A percentile compares a stretch with the other conserved stretches of the same genome.
Evolutionary conservation across 1,140 invertebrate genomes (phyloP).

Genomic region (Colletes gigas): DNA sequence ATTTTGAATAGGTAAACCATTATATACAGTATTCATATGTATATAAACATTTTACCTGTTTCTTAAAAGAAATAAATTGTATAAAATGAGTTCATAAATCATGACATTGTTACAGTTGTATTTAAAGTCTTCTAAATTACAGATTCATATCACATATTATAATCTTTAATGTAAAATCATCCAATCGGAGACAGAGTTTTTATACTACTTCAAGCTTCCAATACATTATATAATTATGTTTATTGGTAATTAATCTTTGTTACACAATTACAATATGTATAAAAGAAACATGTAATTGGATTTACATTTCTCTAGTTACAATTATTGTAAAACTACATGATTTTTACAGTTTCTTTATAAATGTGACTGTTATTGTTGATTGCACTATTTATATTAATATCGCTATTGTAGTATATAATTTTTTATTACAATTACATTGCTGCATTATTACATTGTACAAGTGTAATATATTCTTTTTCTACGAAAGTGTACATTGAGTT

Average conservation of each 20-base stretch:
- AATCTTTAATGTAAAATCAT: no score
- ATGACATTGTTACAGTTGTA: not conserved
- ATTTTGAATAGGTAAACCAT: no score
- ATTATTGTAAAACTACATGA: not conserved
- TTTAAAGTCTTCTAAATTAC: no score
- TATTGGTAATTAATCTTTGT: constrained; percentile 7
- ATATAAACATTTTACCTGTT: not conserved
- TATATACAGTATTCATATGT: not conserved
- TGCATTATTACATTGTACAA: not conserved
- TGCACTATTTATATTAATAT: not conserved
- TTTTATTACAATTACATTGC: constrained; percentile 8
- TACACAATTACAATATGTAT: constrained; percentile 19
- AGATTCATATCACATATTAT: not conserved
- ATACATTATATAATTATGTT: not conserved
- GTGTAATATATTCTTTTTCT: not conserved
- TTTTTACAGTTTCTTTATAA: constrained; percentile 13
- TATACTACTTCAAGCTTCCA: not conserved
- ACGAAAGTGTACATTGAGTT: not conserved
- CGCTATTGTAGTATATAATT: not conserved
- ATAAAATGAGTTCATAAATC: not conserved
- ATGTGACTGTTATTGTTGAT: not conserved
- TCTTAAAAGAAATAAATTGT: not conserved
- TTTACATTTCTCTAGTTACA: constrained; percentile 3
- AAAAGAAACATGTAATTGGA: constrained; percentile 13
- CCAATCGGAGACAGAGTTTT: not conserved